Conservation (phyloP, 2,113 vertebrate species). For the Melospiza melodia region DNA sequence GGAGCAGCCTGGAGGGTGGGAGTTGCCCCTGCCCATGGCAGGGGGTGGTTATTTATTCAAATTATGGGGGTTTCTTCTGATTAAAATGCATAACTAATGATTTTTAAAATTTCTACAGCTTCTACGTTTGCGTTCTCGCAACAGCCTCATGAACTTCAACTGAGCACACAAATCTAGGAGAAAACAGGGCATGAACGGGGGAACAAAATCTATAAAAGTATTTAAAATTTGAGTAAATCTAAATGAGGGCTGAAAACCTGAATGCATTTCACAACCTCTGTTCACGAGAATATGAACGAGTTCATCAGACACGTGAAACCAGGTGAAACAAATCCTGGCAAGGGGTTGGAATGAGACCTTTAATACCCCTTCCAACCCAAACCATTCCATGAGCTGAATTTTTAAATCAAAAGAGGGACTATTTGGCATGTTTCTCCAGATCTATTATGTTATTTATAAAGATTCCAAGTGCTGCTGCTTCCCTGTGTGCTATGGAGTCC, state of each 20-base stretch:
- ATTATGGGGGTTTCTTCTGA: neutral
- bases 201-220: accelerated
- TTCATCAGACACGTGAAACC: neutral
- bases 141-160: neutral
- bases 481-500: neutral
- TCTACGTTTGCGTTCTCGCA: neutral
- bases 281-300: accelerated
- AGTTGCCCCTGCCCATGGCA: neutral
- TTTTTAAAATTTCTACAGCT: neutral
- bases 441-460: neutral
- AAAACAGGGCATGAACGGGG: neutral
- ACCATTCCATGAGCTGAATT: neutral
- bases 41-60: neutral
- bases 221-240: neutral
- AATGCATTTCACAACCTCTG: neutral
- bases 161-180: neutral
- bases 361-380: neutral
- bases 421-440: neutral
- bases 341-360: neutral
- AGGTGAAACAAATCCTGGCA: neutral
- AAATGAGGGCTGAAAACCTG: neutral
- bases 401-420: neutral
- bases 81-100: neutral
- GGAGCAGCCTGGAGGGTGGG: neutral
- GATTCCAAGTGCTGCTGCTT: neutral